Base-by-base conservation (phyloP, 2,888 invertebrate genomes). In the Cephonodes hylas region DNA sequence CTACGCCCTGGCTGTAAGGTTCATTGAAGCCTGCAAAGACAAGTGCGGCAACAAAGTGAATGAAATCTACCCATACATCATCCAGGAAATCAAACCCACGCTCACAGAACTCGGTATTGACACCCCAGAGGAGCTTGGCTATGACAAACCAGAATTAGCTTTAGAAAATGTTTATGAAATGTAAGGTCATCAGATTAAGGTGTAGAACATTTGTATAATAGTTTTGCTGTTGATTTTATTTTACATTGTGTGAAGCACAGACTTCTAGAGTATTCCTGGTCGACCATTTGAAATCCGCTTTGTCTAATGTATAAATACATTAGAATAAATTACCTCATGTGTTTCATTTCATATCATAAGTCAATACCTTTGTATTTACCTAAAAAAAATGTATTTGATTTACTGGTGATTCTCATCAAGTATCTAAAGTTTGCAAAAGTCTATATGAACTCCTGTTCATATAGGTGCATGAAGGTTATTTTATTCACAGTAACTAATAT, bases 111-210 rank as follows among this genome's bases (percentile, higher is more conserved):
- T 99, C 64, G 99, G 99, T 56, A 95, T 99, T 73, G 95, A 95
- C 61, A 98, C 99, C 31, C 97, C 97, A 0, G 99, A 99, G 86
- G 98, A 99, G 83, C 93, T 99, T 77, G 99, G 99, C 66, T 99
- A 97, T 80, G 99, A 99, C 89, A 96, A 98, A 90, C 99, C 99
- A 63, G 99, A 99, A 91, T 92, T 99, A 85, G 97, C 97, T 66
- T 93, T 98, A 70, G 89, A 95, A 76, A 94, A 94, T 77, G 95
- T 96, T 63, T 96, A 94, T 80, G 95, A 96, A 64, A 93, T 95
- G 77, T 93, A 94, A 88, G 74, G 74, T 74, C 79, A 75, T 75
- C 76, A 78, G 73, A 76, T 75, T 83, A 86, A 82, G 83, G 70
- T 84, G 88, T 91, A 90, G 89, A 85, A 71, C 83, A 85, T 85